These are phyloP conservation scores for Rhea americana DNA, from an alignment of 2,113 vertebrate genomes.

Conservation along the genomic window DNA sequence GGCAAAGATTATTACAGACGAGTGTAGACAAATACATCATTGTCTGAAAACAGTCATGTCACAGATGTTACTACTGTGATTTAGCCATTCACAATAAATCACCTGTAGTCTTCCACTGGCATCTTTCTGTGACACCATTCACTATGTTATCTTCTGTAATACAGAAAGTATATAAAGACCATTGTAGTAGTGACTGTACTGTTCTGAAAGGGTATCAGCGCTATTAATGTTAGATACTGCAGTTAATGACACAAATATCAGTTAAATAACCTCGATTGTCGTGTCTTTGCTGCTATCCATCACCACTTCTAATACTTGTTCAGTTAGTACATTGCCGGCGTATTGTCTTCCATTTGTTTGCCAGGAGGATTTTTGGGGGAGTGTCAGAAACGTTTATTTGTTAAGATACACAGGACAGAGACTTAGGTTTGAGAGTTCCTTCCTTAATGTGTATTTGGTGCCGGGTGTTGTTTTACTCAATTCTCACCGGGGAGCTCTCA, in stretches of 20 bases:
- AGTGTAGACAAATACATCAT: background rate
- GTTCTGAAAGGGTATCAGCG: background rate
- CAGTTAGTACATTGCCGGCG: background rate
- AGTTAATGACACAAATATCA: rapidly evolving
- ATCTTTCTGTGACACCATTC: background rate
- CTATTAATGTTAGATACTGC: background rate
- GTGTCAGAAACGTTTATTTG: background rate
- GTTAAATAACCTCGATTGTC: background rate
- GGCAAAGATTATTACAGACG: background rate
- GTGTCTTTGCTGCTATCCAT: background rate
- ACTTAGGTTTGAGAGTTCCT: no score
- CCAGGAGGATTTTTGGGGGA: background rate
- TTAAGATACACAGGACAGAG: background rate
- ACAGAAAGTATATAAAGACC: rapidly evolving
- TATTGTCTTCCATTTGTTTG: background rate
- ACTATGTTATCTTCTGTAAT: rapidly evolving
- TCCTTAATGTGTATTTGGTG: background rate
- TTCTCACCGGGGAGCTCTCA: background rate
- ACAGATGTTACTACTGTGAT: rapidly evolving
- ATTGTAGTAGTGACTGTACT: background rate
- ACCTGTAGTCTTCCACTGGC: background rate
- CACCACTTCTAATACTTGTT: background rate
- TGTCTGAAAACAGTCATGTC: rapidly evolving
- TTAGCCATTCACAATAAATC: rapidly evolving
- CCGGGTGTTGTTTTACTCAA: background rate